Conservation (phyloP, 2,888 invertebrate genomes). For the Eupithecia centaureata region DNA sequence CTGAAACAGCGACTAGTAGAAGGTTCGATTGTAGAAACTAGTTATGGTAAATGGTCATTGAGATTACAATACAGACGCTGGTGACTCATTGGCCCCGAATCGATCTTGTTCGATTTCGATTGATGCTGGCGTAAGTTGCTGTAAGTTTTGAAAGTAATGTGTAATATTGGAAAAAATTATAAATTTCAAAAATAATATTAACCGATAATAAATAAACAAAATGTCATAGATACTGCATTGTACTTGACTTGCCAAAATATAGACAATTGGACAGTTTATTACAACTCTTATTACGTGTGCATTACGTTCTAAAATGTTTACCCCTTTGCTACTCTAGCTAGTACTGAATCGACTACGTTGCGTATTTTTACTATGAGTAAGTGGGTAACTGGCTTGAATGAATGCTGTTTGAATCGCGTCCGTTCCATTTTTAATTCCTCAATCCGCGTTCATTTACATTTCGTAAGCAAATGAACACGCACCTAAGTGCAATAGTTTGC, state of each 20-base stretch:
- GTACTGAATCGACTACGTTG: conserved; percentile 38
- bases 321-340: not conserved
- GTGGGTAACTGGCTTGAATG: conserved; percentile 44
- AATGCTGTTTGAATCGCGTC: conserved; percentile 52
- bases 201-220: not conserved
- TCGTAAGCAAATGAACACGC: conserved; percentile 42
- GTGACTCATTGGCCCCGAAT: conserved; percentile 62
- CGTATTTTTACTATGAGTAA: conserved; percentile 44
- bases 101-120: conserved; percentile 42
- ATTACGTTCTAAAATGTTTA: not conserved
- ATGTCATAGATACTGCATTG: not conserved
- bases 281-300: not conserved
- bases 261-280: not conserved
- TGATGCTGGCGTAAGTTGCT: conserved; percentile 26
- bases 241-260: not conserved
- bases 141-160: not conserved
- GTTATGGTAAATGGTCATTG: conserved; percentile 61
- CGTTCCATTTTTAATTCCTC: conserved; percentile 53
- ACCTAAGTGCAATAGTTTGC: conserved; percentile 34
- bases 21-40: conserved; percentile 45
- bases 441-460: conserved; percentile 50
- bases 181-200: not conserved
- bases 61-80: conserved; percentile 50
- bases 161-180: not conserved
- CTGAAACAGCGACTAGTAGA: not conserved